phyloP scores from a whole-genome alignment of 2,888 invertebrate species.

The Hanleya hanleyi region DNA sequence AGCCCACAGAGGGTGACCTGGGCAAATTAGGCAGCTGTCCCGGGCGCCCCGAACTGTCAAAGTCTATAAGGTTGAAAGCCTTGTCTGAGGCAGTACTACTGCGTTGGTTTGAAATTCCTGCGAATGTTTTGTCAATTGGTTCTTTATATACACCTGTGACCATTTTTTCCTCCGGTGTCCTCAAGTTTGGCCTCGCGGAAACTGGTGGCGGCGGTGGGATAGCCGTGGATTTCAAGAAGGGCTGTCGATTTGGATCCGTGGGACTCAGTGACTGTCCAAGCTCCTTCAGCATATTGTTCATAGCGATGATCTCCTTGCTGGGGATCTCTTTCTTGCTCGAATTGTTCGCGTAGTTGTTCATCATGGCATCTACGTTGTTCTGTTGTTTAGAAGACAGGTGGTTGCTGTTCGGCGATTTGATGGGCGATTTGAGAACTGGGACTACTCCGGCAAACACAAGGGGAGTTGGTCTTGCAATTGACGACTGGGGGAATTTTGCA shows the following conservation, averaged over 20 bases:
- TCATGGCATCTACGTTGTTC: not conserved
- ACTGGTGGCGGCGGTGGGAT: not conserved
- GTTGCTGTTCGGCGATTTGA: slow-evolving; percentile 31
- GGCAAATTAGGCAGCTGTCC: not conserved
- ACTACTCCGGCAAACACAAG: slow-evolving; percentile 47
- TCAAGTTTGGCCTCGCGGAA: not conserved
- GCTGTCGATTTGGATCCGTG: not conserved
- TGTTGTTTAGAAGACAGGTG: not conserved
- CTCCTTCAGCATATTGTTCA: slow-evolving; percentile 55
- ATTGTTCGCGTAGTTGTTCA: not conserved
- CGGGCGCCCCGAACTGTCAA: not conserved
- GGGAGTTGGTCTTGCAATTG: slow-evolving; percentile 49
- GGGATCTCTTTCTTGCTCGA: slow-evolving; percentile 47
- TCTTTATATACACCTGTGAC: slow-evolving; percentile 63
- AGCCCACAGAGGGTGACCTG: slow-evolving; percentile 24
- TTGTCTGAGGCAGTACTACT: not conserved
- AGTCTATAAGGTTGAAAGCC: not conserved
- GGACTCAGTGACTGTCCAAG: slow-evolving; percentile 46
- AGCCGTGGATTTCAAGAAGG: not conserved
- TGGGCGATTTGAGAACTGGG: slow-evolving; percentile 40
- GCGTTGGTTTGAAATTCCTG: not conserved
- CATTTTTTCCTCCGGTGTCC: slow-evolving; percentile 48
- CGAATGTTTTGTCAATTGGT: slow-evolving; percentile 39
- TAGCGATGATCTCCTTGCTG: slow-evolving; percentile 42
- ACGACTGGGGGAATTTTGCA: slow-evolving; percentile 31